A percentile compares a stretch with the other conserved stretches of the same genome.
Evolutionary conservation across 2,797 vertebrate genomes (phyloP).

Genomic region (Miichthys miiuy): DNA sequence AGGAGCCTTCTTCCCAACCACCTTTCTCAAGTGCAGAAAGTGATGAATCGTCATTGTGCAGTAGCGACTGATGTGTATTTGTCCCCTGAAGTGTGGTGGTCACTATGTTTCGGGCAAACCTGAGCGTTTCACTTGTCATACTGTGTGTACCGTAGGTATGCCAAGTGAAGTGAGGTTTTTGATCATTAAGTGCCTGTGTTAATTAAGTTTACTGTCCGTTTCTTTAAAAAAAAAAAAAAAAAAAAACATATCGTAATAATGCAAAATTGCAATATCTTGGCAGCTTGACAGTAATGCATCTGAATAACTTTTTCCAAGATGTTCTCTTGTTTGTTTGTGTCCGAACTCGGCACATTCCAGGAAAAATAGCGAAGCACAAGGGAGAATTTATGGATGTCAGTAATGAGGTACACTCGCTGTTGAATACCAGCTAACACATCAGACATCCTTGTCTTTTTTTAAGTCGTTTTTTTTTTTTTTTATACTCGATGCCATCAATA

Average conservation of each 20-base stretch:
- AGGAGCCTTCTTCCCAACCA: constrained; percentile 90
- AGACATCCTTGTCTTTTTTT: constrained; percentile 50
- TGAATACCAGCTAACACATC: constrained; percentile 59
- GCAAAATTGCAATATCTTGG: constrained; percentile 77
- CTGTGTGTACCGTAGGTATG: constrained; percentile 20
- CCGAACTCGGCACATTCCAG: constrained; percentile 70
- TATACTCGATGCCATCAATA: constrained; percentile 47
- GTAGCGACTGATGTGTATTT: constrained; percentile 23
- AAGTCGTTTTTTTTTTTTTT: constrained; percentile 65
- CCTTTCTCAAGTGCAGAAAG: constrained; percentile 77
- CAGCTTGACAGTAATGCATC: constrained; percentile 76
- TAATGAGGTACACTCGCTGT: constrained; percentile 38
- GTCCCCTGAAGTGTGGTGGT: constrained; percentile 35
- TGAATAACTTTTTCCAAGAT: constrained; percentile 54
- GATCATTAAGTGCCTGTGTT: constrained; percentile 75
- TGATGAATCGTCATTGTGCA: constrained; percentile 72
- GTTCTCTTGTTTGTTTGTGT: constrained; percentile 72
- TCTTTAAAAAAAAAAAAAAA: constrained; percentile 20
- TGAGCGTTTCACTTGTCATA: constrained; percentile 35
- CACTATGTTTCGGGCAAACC: constrained; percentile 31
- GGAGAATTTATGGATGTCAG: constrained; percentile 34
- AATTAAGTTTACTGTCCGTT: constrained; percentile 50
- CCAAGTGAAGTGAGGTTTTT: constrained; percentile 41
- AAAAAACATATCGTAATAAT: constrained; percentile 52
- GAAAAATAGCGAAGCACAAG: constrained; percentile 60